phyloP scores from a whole-genome alignment of 2,888 invertebrate species.

The Euspilapteryx auroguttella region DNA sequence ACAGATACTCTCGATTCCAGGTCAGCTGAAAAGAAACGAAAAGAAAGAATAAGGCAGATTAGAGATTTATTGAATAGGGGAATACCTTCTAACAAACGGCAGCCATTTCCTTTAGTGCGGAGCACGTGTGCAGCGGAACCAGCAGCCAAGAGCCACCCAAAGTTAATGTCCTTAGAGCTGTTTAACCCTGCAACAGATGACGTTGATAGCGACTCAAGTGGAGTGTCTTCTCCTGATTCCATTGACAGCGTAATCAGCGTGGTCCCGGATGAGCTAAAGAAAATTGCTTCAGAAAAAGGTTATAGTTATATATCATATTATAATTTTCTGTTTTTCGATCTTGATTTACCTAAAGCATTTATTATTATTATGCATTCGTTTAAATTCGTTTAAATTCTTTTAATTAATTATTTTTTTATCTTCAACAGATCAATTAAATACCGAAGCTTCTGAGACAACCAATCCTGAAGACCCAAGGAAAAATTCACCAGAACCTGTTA shows the following conservation, averaged over 20 bases:
- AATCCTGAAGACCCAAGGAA: too few relatives aligned
- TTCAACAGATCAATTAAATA: too few relatives aligned
- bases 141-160: conserved; percentile 70
- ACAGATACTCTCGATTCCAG: conserved; percentile 39
- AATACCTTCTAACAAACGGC: conserved; percentile 63
- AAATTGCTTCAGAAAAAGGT: conserved; percentile 48
- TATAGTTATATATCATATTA: too few relatives aligned
- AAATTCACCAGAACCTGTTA: too few relatives aligned
- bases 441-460: too few relatives aligned
- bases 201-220: conserved; percentile 86
- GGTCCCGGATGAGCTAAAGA: conserved; percentile 63
- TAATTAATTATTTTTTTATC: too few relatives aligned
- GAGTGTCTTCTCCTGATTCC: conserved; percentile 85
- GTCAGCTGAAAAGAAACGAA: conserved; percentile 56
- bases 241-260: conserved; percentile 85
- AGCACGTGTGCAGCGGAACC: conserved; percentile 63
- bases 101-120: conserved; percentile 72
- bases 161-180: conserved; percentile 77
- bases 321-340: too few relatives aligned
- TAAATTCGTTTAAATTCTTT: too few relatives aligned
- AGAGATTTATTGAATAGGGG: conserved; percentile 71
- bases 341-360: too few relatives aligned
- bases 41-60: conserved; percentile 68
- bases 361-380: too few relatives aligned
- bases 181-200: conserved; percentile 92